Conservation (phyloP, 2,888 invertebrate genomes). For the Willowsia nigromaculata region DNA sequence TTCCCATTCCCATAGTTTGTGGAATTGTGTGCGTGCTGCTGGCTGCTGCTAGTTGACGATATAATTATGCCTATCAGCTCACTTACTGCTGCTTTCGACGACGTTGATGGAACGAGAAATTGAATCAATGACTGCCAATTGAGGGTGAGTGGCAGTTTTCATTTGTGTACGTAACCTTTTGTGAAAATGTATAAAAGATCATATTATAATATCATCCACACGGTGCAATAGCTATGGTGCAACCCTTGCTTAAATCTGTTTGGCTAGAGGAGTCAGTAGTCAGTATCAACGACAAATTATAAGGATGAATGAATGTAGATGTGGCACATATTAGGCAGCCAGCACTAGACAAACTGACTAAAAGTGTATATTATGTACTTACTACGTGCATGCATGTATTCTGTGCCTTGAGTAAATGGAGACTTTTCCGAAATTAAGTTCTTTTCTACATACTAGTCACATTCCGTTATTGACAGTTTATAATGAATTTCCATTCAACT, state of each 20-base stretch:
- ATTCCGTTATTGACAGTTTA: slow-evolving; percentile 63
- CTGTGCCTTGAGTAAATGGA: not conserved
- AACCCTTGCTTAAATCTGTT: not conserved
- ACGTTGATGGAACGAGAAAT: slow-evolving; percentile 39
- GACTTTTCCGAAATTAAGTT: slow-evolving; percentile 53
- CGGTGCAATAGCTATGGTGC: not conserved
- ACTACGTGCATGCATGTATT: not conserved
- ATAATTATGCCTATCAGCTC: slow-evolving; percentile 62
- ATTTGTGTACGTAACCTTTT: slow-evolving; percentile 61
- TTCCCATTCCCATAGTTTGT: too few species aligned
- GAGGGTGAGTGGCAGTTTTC: slow-evolving; percentile 63
- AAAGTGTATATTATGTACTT: too few species aligned
- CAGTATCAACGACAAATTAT: slow-evolving; percentile 49
- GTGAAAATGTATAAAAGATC: slow-evolving; percentile 50
- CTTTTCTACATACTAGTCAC: slow-evolving; percentile 30
- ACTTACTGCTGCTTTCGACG: slow-evolving; percentile 21
- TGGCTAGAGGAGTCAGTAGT: not conserved
- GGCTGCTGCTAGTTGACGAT: slow-evolving; percentile 9
- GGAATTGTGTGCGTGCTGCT: not conserved
- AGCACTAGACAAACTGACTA: not conserved
- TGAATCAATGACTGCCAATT: slow-evolving; percentile 66
- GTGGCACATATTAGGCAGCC: not conserved
- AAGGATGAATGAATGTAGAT: not conserved
- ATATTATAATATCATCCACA: slow-evolving; percentile 7
- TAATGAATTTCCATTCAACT: slow-evolving; percentile 61